A percentile compares a stretch with the other conserved stretches of the same genome.
Evolutionary conservation across 2,113 vertebrate species (phyloP).

Genomic region (Columbina picui): DNA sequence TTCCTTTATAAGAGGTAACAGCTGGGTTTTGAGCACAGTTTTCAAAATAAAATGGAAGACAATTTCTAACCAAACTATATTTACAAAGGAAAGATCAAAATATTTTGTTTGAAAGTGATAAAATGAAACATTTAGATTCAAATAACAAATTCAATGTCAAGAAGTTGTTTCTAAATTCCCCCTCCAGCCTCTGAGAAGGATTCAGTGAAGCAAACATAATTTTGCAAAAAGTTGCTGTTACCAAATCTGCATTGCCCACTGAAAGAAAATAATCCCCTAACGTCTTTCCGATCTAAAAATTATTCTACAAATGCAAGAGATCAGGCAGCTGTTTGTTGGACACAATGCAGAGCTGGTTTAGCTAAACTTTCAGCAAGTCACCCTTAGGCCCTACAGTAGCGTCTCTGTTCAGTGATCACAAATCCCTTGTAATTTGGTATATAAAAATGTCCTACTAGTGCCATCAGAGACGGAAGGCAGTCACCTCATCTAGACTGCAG

Average conservation of each 20-base stretch:
- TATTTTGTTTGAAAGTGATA: conserved; percentile 7
- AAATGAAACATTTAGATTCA: background rate
- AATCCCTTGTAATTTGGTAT: background rate
- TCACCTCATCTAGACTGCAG: background rate
- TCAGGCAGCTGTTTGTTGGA: conserved; percentile 21
- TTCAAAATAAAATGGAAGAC: conserved; percentile 1
- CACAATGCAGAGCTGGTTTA: background rate
- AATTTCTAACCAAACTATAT: conserved; percentile 3
- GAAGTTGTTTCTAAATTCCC: background rate
- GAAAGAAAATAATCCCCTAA: conserved; percentile 28
- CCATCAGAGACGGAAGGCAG: background rate
- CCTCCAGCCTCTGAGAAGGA: background rate
- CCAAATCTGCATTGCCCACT: conserved; percentile 23
- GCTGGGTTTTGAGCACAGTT: background rate
- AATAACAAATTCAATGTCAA: conserved; percentile 20
- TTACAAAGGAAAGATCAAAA: conserved; percentile 13
- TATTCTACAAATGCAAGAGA: background rate
- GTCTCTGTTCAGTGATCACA: background rate
- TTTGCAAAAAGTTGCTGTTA: background rate
- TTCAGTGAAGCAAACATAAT: conserved; percentile 10
- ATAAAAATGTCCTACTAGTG: conserved; percentile 5
- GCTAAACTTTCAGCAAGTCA: conserved; percentile 1
- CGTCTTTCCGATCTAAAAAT: conserved; percentile 15
- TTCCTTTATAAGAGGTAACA: background rate
- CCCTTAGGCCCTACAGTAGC: background rate